phyloP scores from a whole-genome alignment of 1,140 invertebrate genomes.

The Dreissena rostriformis region DNA sequence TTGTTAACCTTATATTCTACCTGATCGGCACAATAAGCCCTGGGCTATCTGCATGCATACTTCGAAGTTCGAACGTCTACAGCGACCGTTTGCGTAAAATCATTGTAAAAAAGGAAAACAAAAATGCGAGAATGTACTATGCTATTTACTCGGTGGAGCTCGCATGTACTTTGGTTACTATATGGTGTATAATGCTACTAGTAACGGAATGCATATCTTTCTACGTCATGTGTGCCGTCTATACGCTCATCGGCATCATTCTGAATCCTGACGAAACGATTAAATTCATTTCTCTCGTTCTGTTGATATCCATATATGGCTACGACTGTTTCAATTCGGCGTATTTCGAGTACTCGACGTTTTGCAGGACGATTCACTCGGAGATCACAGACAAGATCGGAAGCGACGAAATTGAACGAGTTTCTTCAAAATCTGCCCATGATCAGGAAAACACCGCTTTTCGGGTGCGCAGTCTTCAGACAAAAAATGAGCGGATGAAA shows the following conservation, averaged over 20 bases:
- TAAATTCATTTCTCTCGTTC: slow-evolving; percentile 28
- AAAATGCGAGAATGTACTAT: neutral
- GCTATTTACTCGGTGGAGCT: slow-evolving; percentile 16
- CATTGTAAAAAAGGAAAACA: neutral
- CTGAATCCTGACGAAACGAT: slow-evolving; percentile 32
- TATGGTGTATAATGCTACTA: slow-evolving; percentile 18
- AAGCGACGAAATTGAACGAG: slow-evolving; percentile 5
- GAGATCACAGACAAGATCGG: slow-evolving; percentile 19
- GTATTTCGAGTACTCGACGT: neutral
- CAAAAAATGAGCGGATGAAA: slow-evolving; percentile 1
- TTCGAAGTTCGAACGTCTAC: neutral
- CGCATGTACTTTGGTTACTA: slow-evolving; percentile 13
- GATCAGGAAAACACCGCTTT: slow-evolving; percentile 45
- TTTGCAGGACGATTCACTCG: slow-evolving; percentile 15
- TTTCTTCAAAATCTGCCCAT: neutral
- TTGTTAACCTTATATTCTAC: slow-evolving; percentile 23
- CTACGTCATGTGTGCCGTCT: slow-evolving; percentile 25
- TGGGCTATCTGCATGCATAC: neutral
- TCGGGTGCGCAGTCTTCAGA: neutral
- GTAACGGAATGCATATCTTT: slow-evolving; percentile 29
- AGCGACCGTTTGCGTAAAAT: neutral
- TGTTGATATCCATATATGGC: slow-evolving; percentile 19
- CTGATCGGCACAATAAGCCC: neutral
- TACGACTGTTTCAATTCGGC: slow-evolving; percentile 30
- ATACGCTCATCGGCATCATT: slow-evolving; percentile 28